Conservation (phyloP, 2,113 vertebrate species). For the Gobiocypris rarus region DNA sequence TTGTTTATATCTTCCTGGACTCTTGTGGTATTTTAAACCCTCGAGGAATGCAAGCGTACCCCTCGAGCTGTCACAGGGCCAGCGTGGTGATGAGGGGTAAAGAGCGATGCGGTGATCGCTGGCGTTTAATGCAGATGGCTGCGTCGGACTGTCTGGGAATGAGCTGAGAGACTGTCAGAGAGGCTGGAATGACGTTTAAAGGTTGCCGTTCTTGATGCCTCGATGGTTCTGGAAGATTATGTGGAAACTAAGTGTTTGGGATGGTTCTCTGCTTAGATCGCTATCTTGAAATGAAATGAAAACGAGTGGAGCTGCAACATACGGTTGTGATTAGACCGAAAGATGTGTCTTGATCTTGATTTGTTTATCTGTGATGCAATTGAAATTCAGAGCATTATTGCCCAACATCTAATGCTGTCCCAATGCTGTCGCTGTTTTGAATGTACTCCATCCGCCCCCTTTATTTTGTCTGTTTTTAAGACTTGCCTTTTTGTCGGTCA, state of each 20-base stretch:
- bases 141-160: constrained; percentile 56
- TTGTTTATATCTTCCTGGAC: constrained; percentile 33
- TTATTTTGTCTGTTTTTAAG: constrained; percentile 68
- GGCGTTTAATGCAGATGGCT: constrained; percentile 59
- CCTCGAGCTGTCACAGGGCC: constrained; percentile 37
- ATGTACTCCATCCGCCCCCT: constrained; percentile 51
- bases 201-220: constrained; percentile 14
- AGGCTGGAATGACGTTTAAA: constrained; percentile 11
- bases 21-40: constrained; percentile 59
- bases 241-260: constrained; percentile 8
- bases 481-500: constrained; percentile 77
- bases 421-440: not conserved
- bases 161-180: constrained; percentile 45
- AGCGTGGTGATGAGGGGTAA: constrained; percentile 13
- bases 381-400: not conserved
- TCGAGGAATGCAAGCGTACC: constrained; percentile 57
- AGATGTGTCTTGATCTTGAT: not conserved
- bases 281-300: not conserved
- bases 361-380: not conserved
- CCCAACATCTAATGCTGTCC: not conserved
- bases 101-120: constrained; percentile 21
- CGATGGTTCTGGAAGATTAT: not conserved
- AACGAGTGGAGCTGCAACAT: not conserved
- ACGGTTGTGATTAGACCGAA: not conserved
- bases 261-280: not conserved